Evolutionary conservation across 2,797 vertebrate species (phyloP).

Genomic region (Antrozous pallidus): DNA sequence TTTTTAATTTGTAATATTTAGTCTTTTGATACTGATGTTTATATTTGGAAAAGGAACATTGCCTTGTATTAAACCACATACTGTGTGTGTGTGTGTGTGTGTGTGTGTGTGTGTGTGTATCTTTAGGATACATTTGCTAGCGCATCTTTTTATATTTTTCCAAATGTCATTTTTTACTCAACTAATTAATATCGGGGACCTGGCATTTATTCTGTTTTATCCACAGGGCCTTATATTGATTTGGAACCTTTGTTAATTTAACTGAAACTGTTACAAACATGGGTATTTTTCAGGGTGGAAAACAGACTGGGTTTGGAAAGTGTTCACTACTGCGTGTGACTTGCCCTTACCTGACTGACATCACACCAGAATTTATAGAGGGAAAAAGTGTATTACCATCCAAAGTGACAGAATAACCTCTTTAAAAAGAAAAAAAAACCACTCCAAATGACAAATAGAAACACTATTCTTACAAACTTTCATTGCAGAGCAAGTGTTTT

Average conservation of each 20-base stretch:
- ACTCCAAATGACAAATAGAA: not conserved
- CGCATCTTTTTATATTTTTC: not conserved
- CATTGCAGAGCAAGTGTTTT: not conserved
- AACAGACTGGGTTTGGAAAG: not conserved
- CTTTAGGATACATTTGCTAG: not conserved
- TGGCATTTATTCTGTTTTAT: not conserved
- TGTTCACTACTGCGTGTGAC: not conserved
- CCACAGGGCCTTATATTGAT: not conserved
- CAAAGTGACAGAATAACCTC: not conserved
- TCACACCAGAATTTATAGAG: not conserved
- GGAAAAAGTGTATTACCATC: not conserved
- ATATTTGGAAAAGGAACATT: not conserved
- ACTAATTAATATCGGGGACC: not conserved
- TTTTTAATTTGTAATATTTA: not conserved
- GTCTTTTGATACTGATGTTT: conserved; percentile 21
- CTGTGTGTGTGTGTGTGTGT: too few relatives aligned
- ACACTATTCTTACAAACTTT: not conserved
- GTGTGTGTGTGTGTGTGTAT: too few relatives aligned
- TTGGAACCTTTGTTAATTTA: not conserved
- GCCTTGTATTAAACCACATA: not conserved
- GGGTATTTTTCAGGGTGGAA: not conserved
- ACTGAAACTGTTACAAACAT: not conserved
- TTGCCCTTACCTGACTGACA: not conserved
- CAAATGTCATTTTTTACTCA: not conserved
- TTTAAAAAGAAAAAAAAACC: not conserved